A percentile compares a stretch with the other conserved stretches of the same genome.
These are phyloP conservation scores for Bemisia tabaci DNA, from an alignment of 1,140 invertebrate genomes.

Conservation along the genomic window DNA sequence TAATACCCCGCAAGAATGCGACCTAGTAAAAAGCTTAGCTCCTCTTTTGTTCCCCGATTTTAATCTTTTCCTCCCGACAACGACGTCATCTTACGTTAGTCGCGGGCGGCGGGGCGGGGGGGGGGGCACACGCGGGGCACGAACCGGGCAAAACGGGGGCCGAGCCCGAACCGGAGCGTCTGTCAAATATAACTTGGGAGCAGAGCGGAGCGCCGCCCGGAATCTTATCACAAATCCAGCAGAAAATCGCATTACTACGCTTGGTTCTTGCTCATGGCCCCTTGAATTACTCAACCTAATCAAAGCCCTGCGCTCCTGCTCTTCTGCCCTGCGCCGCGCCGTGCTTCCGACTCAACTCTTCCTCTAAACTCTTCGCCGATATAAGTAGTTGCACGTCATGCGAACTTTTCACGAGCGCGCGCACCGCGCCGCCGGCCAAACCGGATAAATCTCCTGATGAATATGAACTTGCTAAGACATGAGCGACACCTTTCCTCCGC, in stretches of 20 bases:
- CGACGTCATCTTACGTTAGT: too few species aligned
- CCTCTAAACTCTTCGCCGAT: neutral
- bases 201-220: constrained; percentile 9
- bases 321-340: neutral
- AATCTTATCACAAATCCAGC: constrained; percentile 37
- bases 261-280: neutral
- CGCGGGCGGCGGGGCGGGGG: too few species aligned
- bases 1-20: neutral
- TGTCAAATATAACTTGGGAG: neutral
- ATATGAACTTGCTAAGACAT: neutral
- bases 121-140: neutral
- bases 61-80: neutral
- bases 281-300: neutral
- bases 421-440: neutral
- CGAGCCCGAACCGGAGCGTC: neutral
- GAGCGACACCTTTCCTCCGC: neutral
- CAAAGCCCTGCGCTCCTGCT: neutral
- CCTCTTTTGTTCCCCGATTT: neutral
- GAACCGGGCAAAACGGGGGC: neutral
- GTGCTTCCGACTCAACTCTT: neutral
- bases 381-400: neutral
- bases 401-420: neutral
- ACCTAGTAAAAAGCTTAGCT: neutral
- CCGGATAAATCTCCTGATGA: neutral
- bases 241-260: constrained; percentile 37